Evolutionary conservation across 2,797 vertebrate genomes (phyloP).

Genomic region (Crenuchus spilurus): DNA sequence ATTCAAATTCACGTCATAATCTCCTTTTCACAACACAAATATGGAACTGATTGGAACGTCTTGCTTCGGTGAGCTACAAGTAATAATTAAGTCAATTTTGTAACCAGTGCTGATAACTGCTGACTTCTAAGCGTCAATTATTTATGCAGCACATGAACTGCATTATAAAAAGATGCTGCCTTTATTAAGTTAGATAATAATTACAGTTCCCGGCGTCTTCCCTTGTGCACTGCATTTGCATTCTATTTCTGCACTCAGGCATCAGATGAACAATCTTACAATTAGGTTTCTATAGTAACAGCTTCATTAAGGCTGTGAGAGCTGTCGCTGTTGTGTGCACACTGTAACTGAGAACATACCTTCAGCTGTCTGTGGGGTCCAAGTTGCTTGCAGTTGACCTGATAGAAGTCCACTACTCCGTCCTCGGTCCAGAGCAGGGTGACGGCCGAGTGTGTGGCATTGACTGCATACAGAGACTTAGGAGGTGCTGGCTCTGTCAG

Average conservation of each 20-base stretch:
- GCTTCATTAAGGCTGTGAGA: not conserved
- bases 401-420: conserved; percentile 91
- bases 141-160: not conserved
- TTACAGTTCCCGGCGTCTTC: not conserved
- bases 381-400: conserved; percentile 83
- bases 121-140: not conserved
- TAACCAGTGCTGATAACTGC: too few relatives aligned
- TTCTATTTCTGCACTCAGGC: not conserved
- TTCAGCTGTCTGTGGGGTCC: conserved; percentile 69
- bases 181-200: not conserved
- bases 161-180: not conserved
- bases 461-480: conserved; percentile 88
- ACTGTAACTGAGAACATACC: conserved; percentile 55
- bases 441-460: conserved; percentile 88
- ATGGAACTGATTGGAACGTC: not conserved
- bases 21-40: too few relatives aligned
- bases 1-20: too few relatives aligned
- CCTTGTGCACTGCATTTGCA: not conserved
- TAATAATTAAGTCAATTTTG: not conserved
- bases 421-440: conserved; percentile 95
- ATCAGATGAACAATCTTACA: not conserved
- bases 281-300: not conserved
- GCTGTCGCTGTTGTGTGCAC: not conserved
- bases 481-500: conserved; percentile 90
- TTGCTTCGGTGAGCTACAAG: not conserved